Evolutionary conservation across 2,888 invertebrate genomes (phyloP), one percentile per base, ranked within the genome.

Genomic region (Chalcosyrphus nemorum): DNA sequence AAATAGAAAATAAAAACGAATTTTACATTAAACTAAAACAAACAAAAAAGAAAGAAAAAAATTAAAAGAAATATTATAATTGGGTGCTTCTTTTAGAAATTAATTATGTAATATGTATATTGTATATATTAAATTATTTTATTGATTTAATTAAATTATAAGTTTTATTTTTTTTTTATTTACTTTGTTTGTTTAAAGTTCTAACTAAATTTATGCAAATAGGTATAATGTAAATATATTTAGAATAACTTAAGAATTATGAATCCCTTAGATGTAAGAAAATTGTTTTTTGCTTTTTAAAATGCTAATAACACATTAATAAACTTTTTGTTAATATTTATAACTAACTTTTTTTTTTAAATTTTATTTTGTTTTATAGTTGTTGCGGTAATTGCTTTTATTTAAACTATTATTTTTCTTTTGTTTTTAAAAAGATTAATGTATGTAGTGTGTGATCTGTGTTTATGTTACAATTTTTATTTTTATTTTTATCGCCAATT

Each of bases 11-110:
- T 77, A 87, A 86, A 86, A 86, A 88, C 86, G 87, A 88, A 87
- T 86, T 89, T 66, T 84, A 90, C 92, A 92, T 89, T 82, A 84
- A 88, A 87, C 86, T 82, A 71, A n/a, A n/a, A n/a, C n/a, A n/a
- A 78, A 88, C 87, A 85, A 87, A 86, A 86, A 87, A 86, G 85
- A 72, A n/a, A n/a, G n/a, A n/a, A n/a, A n/a, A n/a, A 75, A 85
- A 86, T 86, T 77, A 82, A 86, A 87, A 85, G 76, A 84, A 81
- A 87, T 86, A 87, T 88, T 88, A 87, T 88, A 88, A 89, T 89
- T 87, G 87, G 88, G 84, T 84, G 84, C 84, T 70, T 80, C 74
- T 74, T 70, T 84, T 80, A 80, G 80, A 80, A 80, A 84, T 80
- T 68, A 68, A 65, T n/a, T 84, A 76, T 50, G 54, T 45, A 52